Evolutionary conservation across 1,140 invertebrate genomes (phyloP), one percentile per base, ranked within the genome.

Genomic region (Zaprionus gabonicus): DNA sequence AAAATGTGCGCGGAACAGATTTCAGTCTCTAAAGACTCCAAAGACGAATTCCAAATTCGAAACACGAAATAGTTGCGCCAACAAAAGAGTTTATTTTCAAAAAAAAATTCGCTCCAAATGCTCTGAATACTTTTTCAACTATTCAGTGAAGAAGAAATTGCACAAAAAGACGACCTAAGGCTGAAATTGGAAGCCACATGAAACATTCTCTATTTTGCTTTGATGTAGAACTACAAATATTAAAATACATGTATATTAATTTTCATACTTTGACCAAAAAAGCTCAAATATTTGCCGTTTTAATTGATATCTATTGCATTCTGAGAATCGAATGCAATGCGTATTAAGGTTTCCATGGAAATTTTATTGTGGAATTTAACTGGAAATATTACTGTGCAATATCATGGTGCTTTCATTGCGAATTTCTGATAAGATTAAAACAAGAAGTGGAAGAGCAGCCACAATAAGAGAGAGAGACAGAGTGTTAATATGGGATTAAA

Each of bases 11-110:
- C 17, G 17, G 9, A 4, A 51, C 46, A 23, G 46, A 49, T 49
- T 49, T 17, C 36, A 34, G 38, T 23, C 7, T 6, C 17, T 9
- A 20, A 13, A 25, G 20, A 25, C 41, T 46, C 7, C n/a, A 9
- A 46, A 46, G 41, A 17, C n/a, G n/a, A 46, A 46, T 46, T 44
- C 38, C 38, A 41, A n/a, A 41, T 41, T 46, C n/a, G 41, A 46
- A 17, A 46, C 41, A 17, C 41, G 6, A 46, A 46, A 46, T 46
- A 46, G 41, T 46, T 46, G 2, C 15, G 38, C 38, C 31, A 34
- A 34, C 9, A 34, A n/a, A 15, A 41, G 41, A 46, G 41, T 46
- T 46, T 17, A 6, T 41, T 41, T 41, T 41, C 6, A 15, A 46
- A 46, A 46, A 44, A 41, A 41, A 41, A 41, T 41, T 15, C 15